Evolutionary conservation across 2,797 vertebrate genomes (phyloP).

Genomic region (Acropternis orthonyx): DNA sequence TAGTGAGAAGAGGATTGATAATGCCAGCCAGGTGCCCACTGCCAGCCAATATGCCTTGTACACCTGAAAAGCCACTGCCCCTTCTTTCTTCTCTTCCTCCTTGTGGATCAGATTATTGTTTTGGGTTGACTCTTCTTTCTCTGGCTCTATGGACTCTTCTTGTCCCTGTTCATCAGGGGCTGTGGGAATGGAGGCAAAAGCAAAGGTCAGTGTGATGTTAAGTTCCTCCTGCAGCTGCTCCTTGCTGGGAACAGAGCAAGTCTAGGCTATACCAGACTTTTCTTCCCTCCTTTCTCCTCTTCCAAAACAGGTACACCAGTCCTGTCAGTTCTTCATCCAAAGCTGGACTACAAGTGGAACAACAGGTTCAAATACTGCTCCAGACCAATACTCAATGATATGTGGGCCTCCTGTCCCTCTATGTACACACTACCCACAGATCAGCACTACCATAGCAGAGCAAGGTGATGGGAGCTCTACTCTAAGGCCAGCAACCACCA

Average conservation of each 20-base stretch:
- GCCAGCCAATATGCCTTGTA: constrained; percentile 89
- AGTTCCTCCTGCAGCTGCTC: not conserved
- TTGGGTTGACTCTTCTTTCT: constrained; percentile 27
- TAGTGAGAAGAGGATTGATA: constrained; percentile 82
- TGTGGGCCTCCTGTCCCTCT: not conserved
- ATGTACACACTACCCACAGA: not conserved
- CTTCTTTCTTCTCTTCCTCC: constrained; percentile 90
- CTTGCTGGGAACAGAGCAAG: not conserved
- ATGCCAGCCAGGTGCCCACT: constrained; percentile 80
- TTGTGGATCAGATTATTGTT: constrained; percentile 18
- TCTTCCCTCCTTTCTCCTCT: not conserved
- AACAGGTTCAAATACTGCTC: not conserved
- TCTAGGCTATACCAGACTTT: not conserved
- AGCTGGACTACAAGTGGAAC: not conserved
- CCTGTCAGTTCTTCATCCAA: not conserved
- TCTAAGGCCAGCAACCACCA: not conserved
- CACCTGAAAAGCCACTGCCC: constrained; percentile 86
- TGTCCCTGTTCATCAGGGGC: constrained; percentile 20
- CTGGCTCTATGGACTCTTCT: constrained; percentile 22
- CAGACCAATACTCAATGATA: not conserved
- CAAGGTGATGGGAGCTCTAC: not conserved
- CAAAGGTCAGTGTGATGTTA: not conserved
- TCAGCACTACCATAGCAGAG: not conserved
- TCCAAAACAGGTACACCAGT: not conserved
- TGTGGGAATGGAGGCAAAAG: not conserved